Evolutionary conservation across 2,113 vertebrate species (phyloP).

Genomic region (Nyctibius bracteatus): DNA sequence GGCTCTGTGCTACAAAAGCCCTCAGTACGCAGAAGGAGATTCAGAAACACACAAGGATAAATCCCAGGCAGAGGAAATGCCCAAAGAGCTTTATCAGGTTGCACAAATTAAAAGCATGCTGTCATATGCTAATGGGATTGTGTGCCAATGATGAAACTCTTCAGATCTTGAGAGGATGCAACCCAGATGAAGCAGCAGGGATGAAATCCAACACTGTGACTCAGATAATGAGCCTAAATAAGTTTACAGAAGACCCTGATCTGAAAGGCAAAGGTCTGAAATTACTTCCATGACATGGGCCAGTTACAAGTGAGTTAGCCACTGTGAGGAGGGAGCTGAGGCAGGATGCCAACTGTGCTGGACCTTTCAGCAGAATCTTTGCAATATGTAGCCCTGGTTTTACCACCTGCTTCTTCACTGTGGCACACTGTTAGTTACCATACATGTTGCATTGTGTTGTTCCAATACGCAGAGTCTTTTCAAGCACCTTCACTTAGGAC

Average conservation of each 20-base stretch:
- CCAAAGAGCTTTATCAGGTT: not conserved
- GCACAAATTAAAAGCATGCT: not conserved
- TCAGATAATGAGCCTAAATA: not conserved
- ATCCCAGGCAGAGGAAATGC: not conserved
- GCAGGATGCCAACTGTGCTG: rapidly evolving
- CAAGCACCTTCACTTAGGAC: not conserved
- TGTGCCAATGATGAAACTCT: not conserved
- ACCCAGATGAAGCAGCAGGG: not conserved
- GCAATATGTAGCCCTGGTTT: not conserved
- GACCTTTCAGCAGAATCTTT: not conserved
- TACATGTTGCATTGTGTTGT: rapidly evolving
- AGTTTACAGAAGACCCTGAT: not conserved
- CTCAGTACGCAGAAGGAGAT: not conserved
- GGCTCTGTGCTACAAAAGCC: not conserved
- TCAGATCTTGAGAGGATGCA: not conserved
- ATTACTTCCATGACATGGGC: rapidly evolving
- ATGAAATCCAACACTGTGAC: not conserved
- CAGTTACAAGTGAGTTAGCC: not conserved
- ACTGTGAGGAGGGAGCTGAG: not conserved
- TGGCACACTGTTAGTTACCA: not conserved
- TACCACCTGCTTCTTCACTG: not conserved
- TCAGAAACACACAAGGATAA: not conserved
- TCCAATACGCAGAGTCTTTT: not conserved
- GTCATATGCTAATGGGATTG: not conserved
- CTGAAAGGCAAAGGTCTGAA: not conserved